Conservation (phyloP, 92 coral and sea anemone species). For the Anthopleura xanthogrammica region DNA sequence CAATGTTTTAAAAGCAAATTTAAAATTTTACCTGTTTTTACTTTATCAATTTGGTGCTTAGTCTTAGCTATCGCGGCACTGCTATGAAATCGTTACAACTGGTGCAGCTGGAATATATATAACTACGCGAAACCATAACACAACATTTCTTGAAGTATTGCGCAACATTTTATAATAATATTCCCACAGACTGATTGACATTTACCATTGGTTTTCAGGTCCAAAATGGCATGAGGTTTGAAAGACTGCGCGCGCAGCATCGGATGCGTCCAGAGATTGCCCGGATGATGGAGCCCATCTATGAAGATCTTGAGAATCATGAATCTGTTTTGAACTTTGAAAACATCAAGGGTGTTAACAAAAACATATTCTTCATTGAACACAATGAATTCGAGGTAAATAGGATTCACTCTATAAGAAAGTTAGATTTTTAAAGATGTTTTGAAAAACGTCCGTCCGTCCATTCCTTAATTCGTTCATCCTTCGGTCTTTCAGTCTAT, state of each 20-base stretch:
- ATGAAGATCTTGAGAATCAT: slow-evolving; percentile 69
- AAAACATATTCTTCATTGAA: slow-evolving; percentile 73
- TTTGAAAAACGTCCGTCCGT: background rate
- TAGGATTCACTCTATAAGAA: background rate
- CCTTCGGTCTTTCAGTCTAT: too few species aligned
- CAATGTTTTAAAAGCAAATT: too few species aligned
- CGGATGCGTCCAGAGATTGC: slow-evolving; percentile 98
- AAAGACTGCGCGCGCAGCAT: slow-evolving; percentile 76
- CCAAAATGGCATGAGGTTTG: slow-evolving; percentile 69
- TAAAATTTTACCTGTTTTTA: too few species aligned
- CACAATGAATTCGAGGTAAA: slow-evolving; percentile 73
- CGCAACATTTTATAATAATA: background rate
- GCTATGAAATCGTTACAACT: too few species aligned
- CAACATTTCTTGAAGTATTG: background rate
- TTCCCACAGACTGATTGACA: background rate
- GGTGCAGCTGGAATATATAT: too few species aligned
- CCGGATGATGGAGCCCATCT: slow-evolving; percentile 77
- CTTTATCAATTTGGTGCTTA: too few species aligned
- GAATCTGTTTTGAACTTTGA: slow-evolving; percentile 74
- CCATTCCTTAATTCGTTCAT: too few species aligned
- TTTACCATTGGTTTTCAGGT: slow-evolving; percentile 3
- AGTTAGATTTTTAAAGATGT: background rate
- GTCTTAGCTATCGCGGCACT: too few species aligned
- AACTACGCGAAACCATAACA: too few species aligned
- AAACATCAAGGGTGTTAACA: slow-evolving; percentile 69